Evolutionary conservation across 1,140 invertebrate species (phyloP), one percentile per base, ranked within the genome.

Genomic region (Mesaphorura yosii): DNA sequence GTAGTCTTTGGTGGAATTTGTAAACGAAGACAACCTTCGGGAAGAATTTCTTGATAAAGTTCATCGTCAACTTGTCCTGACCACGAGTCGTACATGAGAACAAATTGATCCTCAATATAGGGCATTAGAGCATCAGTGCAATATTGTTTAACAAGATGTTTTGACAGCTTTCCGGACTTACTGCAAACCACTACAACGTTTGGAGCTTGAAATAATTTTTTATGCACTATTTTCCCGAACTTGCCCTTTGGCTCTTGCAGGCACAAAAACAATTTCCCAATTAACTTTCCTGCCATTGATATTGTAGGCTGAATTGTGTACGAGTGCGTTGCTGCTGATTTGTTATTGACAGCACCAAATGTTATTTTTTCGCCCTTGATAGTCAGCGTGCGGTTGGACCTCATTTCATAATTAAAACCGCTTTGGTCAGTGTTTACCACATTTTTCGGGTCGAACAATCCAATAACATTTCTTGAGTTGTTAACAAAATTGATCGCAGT

Each of bases 231-330:
- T 34, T 41, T 48, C 15, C 58, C 58, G 22, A 59, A 42, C 15
- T 19, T 34, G 23, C 53, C 53, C 12, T 25, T 48, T n/a, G 15
- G 3, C 40, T 59, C 54, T 31, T 57, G 58, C 7, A 59, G 28
- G 20, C 53, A 55, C 10, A 59, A 17, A 29, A 48, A 57, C 3
- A 59, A 25, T n/a, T 56, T 38, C 10, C 53, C 53, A 22, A 56
- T 29, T 22, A 55, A 3, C 2, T 19, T 45, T 37, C 54, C 54
- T 7, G 7, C 41, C 26, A 38, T 38, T 19, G 17, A 28, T 20
- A 59, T 59, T 3, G 46, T 20, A 34, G 25, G 42, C 28, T 57
- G 54, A 2, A 57, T 34, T 7, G 58, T 59, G 38, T 59, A 59
- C 1, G 48, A 51, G 25, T 59, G 53, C 2, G 57, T 58, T 5